Evolutionary conservation across 2,113 vertebrate genomes (phyloP).

Genomic region (Eclectus roratus): DNA sequence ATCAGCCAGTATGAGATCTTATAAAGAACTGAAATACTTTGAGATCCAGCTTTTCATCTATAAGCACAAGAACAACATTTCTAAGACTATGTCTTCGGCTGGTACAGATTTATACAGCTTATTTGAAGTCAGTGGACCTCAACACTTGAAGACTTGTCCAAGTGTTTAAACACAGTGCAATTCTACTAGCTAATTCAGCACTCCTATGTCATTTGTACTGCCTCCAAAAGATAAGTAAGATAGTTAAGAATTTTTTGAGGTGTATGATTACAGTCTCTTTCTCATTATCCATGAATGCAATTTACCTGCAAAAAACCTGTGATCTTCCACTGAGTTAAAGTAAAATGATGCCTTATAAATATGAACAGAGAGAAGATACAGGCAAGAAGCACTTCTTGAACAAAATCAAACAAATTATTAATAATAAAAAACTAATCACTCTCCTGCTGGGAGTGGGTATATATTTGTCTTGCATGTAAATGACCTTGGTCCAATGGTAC

Average conservation of each 20-base stretch:
- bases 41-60: background rate
- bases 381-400: background rate
- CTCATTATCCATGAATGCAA: background rate
- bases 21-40: background rate
- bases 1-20: background rate
- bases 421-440: background rate
- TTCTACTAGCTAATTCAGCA: conserved; percentile 17
- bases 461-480: background rate
- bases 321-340: background rate
- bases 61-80: background rate
- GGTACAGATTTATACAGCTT: background rate
- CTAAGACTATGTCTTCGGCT: background rate
- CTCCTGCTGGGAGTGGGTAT: background rate
- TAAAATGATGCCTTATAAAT: background rate
- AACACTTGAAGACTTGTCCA: background rate
- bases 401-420: background rate
- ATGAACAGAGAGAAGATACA: background rate
- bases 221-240: background rate
- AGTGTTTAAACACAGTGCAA: conserved; percentile 19
- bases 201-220: conserved; percentile 9
- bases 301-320: background rate
- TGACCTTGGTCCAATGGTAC: background rate
- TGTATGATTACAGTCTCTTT: conserved; percentile 40
- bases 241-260: conserved; percentile 20
- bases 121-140: background rate